Evolutionary conservation across 2,888 invertebrate genomes (phyloP).

Genomic region (Phasia obesa): DNA sequence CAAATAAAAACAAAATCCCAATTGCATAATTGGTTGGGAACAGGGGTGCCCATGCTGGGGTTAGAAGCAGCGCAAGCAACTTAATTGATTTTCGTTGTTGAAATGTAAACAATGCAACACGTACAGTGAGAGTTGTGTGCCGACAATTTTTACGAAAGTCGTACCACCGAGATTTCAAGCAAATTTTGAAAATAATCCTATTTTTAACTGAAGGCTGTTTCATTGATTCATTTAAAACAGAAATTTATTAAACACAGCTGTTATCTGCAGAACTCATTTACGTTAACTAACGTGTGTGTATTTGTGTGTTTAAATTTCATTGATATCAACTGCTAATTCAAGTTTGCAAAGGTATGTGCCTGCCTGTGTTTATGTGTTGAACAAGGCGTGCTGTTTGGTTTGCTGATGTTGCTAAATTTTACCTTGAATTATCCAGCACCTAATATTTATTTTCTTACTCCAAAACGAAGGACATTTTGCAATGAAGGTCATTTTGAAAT

Average conservation of each 20-base stretch:
- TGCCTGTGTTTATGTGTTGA: slow-evolving; percentile 4
- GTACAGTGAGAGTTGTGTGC: no score
- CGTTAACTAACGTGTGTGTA: background rate
- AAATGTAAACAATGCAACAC: no score
- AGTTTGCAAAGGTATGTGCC: background rate
- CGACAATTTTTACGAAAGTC: no score
- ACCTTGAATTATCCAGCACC: slow-evolving; percentile 62
- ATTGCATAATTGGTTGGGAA: background rate
- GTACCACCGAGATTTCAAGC: no score
- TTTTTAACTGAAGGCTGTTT: slow-evolving; percentile 17
- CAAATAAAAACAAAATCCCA: background rate
- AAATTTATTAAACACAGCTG: slow-evolving; percentile 33
- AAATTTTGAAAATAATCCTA: slow-evolving; percentile 1
- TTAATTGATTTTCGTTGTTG: no score
- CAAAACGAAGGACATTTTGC: slow-evolving; percentile 56
- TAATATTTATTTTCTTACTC: slow-evolving; percentile 40
- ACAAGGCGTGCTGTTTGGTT: slow-evolving; percentile 12
- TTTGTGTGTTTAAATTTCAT: slow-evolving; percentile 19
- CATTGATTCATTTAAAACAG: background rate
- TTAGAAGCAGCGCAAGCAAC: no score
- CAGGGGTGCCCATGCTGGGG: no score
- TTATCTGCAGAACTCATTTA: slow-evolving; percentile 11
- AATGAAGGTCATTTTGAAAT: slow-evolving; percentile 57
- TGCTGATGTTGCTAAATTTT: slow-evolving; percentile 32
- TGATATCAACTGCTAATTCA: slow-evolving; percentile 17